A percentile compares a stretch with the other conserved stretches of the same genome.
These are phyloP conservation scores for Cheilosia impressa DNA, from an alignment of 2,888 invertebrate genomes.

Conservation along the genomic window DNA sequence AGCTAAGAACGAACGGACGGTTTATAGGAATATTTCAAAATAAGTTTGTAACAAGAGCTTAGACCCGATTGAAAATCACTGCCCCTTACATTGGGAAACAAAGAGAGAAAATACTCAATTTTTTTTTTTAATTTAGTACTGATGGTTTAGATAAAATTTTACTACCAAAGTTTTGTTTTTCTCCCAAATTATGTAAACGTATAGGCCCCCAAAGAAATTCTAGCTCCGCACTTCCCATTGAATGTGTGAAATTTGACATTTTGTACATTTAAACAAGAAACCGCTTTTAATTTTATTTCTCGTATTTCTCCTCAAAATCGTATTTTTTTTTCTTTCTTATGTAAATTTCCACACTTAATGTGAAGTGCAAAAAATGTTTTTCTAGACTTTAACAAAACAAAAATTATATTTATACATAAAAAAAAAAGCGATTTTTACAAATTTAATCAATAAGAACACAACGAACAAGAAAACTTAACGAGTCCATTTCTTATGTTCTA, in stretches of 20 bases:
- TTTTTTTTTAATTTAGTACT: slow-evolving; percentile 16
- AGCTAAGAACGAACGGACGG: slow-evolving; percentile 59
- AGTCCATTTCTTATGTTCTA: slow-evolving; percentile 49
- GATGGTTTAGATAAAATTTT: slow-evolving; percentile 3
- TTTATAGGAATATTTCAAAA: slow-evolving; percentile 33
- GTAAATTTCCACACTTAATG: slow-evolving; percentile 73
- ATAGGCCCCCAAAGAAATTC: slow-evolving; percentile 11
- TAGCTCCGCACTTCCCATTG: slow-evolving; percentile 73
- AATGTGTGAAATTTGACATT: slow-evolving; percentile 65
- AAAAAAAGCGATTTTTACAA: slow-evolving; percentile 39
- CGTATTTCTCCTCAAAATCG: slow-evolving; percentile 42
- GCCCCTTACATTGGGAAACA: slow-evolving; percentile 36
- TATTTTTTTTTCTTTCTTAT: slow-evolving; percentile 7
- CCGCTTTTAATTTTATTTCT: slow-evolving; percentile 7
- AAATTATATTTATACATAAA: slow-evolving; percentile 49
- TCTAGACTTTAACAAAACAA: slow-evolving; percentile 36
- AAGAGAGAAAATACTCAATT: slow-evolving; percentile 58
- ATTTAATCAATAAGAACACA: slow-evolving; percentile 2
- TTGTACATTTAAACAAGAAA: slow-evolving; percentile 60
- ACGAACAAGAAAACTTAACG: slow-evolving; percentile 11
- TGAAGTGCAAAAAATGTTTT: slow-evolving; percentile 63
- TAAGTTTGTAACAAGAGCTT: slow-evolving; percentile 40
- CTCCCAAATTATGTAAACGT: slow-evolving; percentile 12
- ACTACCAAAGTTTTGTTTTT: slow-evolving; percentile 61
- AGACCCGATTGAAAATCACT: slow-evolving; percentile 54